A percentile compares a stretch with the other conserved stretches of the same genome.
These are phyloP conservation scores for Palythoa grandis DNA, from an alignment of 92 coral and sea anemone genomes.

Conservation along the genomic window DNA sequence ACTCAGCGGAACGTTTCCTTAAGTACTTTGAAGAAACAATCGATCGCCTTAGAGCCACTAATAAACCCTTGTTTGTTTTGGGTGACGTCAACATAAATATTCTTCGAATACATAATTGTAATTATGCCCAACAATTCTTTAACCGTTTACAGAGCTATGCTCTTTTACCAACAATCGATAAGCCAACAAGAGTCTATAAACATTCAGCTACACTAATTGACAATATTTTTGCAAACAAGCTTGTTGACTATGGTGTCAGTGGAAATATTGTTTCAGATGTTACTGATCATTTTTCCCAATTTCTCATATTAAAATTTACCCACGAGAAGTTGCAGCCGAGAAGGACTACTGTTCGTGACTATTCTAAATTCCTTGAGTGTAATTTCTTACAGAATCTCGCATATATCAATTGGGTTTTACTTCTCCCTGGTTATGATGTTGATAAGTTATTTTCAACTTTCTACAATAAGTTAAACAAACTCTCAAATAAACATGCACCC, in stretches of 20 bases:
- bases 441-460: constrained; percentile 7
- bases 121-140: constrained; percentile 43
- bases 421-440: constrained; percentile 9
- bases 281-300: constrained; percentile 52
- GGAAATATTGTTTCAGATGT: constrained; percentile 51
- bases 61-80: neutral
- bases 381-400: constrained; percentile 45
- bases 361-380: constrained; percentile 24
- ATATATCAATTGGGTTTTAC: constrained; percentile 36
- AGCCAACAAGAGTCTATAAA: constrained; percentile 60
- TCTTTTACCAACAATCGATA: constrained; percentile 55
- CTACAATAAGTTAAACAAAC: constrained; percentile 24
- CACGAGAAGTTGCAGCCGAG: neutral
- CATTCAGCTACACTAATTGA: too few species aligned
- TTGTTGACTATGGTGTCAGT: constrained; percentile 7
- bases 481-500: constrained; percentile 56
- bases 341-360: constrained; percentile 17
- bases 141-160: constrained; percentile 43
- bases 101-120: constrained; percentile 41
- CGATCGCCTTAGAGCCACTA: neutral
- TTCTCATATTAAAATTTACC: constrained; percentile 36
- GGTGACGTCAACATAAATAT: constrained; percentile 59
- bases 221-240: constrained; percentile 43
- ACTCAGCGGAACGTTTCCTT: neutral
- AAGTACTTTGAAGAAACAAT: neutral